A percentile compares a stretch with the other conserved stretches of the same genome.
Evolutionary conservation across 2,113 vertebrate genomes (phyloP).

Genomic region (Paedocypris sp.): DNA sequence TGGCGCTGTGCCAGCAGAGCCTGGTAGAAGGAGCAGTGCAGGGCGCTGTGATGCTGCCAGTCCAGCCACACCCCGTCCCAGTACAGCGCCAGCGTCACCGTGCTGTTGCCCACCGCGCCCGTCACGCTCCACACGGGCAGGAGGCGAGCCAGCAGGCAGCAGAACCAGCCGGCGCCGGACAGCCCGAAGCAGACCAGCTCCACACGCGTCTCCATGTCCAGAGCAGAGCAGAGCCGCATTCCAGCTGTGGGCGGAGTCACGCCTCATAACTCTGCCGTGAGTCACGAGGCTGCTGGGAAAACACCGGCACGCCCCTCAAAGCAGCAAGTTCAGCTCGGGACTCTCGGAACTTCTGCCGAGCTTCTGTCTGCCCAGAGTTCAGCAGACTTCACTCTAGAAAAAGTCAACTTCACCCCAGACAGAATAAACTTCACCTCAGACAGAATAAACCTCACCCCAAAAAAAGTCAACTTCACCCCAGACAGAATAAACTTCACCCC

Average conservation of each 20-base stretch:
- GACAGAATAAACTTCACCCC: too few relatives aligned
- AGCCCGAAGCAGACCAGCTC: slow-evolving; percentile 46
- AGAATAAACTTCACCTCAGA: too few relatives aligned
- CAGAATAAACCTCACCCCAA: too few relatives aligned
- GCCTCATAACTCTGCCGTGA: too few relatives aligned
- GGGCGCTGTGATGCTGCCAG: slow-evolving; percentile 72
- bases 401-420: too few relatives aligned
- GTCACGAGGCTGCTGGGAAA: too few relatives aligned
- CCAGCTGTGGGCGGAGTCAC: slow-evolving; percentile 29
- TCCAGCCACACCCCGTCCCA: slow-evolving; percentile 91
- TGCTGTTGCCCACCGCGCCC: slow-evolving; percentile 58
- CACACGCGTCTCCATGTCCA: slow-evolving; percentile 49
- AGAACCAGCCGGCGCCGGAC: slow-evolving; percentile 51
- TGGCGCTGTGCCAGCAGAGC: slow-evolving; percentile 70
- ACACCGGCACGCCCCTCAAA: too few relatives aligned
- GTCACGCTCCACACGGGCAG: slow-evolving; percentile 82
- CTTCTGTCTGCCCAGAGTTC: too few relatives aligned
- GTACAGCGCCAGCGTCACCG: slow-evolving; percentile 69
- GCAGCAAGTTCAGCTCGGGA: too few relatives aligned
- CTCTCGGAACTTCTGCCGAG: too few relatives aligned
- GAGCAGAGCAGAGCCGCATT: slow-evolving; percentile 41
- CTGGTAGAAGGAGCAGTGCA: slow-evolving; percentile 82
- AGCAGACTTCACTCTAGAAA: too few relatives aligned
- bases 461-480: too few relatives aligned
- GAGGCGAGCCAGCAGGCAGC: slow-evolving; percentile 63